Conservation (phyloP, 2,797 vertebrate genomes). For the Cuculus canorus region DNA sequence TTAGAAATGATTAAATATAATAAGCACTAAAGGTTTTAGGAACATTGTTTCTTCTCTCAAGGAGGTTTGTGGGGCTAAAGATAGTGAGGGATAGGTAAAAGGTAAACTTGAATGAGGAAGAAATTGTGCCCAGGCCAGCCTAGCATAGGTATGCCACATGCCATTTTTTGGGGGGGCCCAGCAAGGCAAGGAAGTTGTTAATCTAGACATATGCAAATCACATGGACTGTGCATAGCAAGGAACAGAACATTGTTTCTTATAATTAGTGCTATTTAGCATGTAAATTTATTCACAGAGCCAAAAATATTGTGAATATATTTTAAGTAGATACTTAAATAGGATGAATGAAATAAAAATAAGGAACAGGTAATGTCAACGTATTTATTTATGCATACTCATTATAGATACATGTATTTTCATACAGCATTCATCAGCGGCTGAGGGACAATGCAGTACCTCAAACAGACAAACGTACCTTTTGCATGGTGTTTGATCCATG, state of each 20-base stretch:
- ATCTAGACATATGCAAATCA: neutral
- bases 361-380: neutral
- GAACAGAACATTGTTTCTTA: neutral
- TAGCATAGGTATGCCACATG: fast-evolving
- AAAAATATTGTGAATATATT: neutral
- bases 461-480: neutral
- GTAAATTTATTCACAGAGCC: neutral
- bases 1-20: neutral
- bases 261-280: neutral
- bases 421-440: neutral
- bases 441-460: neutral
- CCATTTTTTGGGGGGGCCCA: neutral
- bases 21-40: neutral
- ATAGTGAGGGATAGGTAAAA: neutral
- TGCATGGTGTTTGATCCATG: neutral
- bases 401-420: neutral
- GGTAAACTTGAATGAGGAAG: neutral
- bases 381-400: neutral
- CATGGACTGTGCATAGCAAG: neutral
- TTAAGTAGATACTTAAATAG: neutral
- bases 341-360: neutral
- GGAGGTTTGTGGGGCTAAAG: neutral
- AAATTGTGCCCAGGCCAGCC: neutral
- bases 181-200: neutral
- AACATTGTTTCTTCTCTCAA: neutral